Conservation (phyloP, 2,113 vertebrate species). For the Melanerpes formicivorus region DNA sequence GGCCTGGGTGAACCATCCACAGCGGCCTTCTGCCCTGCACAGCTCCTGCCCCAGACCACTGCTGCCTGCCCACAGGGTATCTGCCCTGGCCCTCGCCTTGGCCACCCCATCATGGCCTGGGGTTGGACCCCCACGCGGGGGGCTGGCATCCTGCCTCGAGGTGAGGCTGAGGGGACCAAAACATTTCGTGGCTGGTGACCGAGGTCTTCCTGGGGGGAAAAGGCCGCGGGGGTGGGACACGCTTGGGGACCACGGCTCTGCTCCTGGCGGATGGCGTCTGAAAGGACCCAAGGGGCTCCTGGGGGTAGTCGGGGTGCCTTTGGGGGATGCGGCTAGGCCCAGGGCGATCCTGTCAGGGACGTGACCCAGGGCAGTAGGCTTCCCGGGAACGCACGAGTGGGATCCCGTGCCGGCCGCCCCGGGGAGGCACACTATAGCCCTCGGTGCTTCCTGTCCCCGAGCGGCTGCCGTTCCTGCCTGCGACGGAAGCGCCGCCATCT, state of each 20-base stretch:
- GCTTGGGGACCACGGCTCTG: not conserved
- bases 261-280: not conserved
- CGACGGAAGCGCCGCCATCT: not conserved
- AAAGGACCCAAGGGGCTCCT: not conserved
- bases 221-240: too few species aligned
- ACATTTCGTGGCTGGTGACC: fast-evolving
- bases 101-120: too few species aligned
- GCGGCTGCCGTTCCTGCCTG: not conserved
- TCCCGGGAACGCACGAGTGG: not conserved
- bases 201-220: not conserved
- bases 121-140: not conserved
- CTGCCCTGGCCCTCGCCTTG: too few species aligned
- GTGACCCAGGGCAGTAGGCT: too few species aligned
- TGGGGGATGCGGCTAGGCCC: not conserved
- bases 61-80: fast-evolving
- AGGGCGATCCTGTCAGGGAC: not conserved
- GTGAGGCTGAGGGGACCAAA: not conserved
- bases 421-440: fast-evolving
- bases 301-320: not conserved
- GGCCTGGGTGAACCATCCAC: fast-evolving
- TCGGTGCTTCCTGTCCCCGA: not conserved
- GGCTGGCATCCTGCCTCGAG: not conserved
- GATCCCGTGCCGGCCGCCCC: not conserved
- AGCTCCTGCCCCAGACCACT: fast-evolving
- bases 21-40: fast-evolving